Evolutionary conservation across 1,140 invertebrate genomes (phyloP).

Genomic region (Leptopilina boulardi): DNA sequence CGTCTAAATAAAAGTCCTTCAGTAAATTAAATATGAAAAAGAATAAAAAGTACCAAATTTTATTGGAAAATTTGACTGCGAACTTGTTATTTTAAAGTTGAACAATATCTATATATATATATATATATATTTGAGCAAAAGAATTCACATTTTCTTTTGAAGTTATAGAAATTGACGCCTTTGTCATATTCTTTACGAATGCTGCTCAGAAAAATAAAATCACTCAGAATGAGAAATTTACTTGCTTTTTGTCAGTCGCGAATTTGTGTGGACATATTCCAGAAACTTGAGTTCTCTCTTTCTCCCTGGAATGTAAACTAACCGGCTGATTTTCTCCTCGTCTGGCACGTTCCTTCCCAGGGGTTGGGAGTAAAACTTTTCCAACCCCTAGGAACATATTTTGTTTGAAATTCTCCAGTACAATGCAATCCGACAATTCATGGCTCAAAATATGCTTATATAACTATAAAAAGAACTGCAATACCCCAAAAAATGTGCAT

Average conservation of each 20-base stretch:
- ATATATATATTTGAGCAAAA: background rate
- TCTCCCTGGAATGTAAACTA: conserved; percentile 4
- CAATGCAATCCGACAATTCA: conserved; percentile 1
- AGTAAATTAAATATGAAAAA: too few relatives aligned
- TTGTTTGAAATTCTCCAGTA: conserved; percentile 16
- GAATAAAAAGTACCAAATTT: too few relatives aligned
- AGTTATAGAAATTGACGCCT: background rate
- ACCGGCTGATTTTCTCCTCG: background rate
- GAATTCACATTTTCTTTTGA: background rate
- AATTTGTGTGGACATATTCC: conserved; percentile 17
- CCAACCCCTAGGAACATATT: conserved; percentile 19
- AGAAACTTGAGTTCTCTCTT: conserved; percentile 16
- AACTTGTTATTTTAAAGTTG: background rate
- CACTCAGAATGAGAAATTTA: conserved; percentile 14
- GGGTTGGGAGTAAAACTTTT: conserved; percentile 29
- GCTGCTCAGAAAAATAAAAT: background rate
- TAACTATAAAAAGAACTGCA: background rate
- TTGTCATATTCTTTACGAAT: background rate
- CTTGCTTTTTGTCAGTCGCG: background rate
- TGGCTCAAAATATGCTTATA: conserved; percentile 12
- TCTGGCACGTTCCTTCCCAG: conserved; percentile 27
- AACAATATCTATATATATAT: too few relatives aligned
- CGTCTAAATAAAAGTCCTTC: too few relatives aligned
- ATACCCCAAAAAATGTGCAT: background rate
- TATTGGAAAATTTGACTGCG: background rate